Conservation (phyloP, 2,888 invertebrate species). For the Microdon myrmicae region DNA sequence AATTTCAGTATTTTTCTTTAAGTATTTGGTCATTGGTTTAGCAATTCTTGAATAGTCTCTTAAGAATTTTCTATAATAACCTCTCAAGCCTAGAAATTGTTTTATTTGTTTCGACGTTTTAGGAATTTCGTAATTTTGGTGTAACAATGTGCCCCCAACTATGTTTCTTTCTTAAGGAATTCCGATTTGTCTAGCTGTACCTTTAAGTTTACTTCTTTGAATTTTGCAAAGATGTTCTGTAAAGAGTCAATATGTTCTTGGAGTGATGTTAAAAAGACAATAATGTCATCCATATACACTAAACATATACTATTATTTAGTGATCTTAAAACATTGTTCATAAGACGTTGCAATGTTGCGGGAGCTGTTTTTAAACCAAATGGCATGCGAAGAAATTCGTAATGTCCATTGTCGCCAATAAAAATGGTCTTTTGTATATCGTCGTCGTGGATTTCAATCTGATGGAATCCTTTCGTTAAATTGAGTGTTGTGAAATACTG, state of each 20-base stretch:
- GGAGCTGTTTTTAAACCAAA: too few species aligned
- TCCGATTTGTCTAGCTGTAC: too few species aligned
- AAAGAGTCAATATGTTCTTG: slow-evolving; percentile 53
- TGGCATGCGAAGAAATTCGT: too few species aligned
- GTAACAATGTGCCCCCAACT: slow-evolving; percentile 19
- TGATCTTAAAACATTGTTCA: background rate
- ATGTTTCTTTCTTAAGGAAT: too few species aligned
- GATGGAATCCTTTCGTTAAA: slow-evolving; percentile 42
- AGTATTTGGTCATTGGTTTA: slow-evolving; percentile 7
- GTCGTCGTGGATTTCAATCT: slow-evolving; percentile 27
- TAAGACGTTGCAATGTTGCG: slow-evolving; percentile 22
- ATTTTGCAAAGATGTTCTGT: slow-evolving; percentile 16
- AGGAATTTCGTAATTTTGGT: slow-evolving; percentile 15
- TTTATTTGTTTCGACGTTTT: too few species aligned
- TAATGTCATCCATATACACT: slow-evolving; percentile 14
- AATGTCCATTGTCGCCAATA: slow-evolving; percentile 26
- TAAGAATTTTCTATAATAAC: slow-evolving; percentile 5
- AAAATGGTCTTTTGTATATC: slow-evolving; percentile 45
- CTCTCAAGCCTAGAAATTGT: too few species aligned
- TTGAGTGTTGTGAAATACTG: slow-evolving; percentile 42
- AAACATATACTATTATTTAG: slow-evolving; percentile 2
- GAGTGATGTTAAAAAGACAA: slow-evolving; percentile 27
- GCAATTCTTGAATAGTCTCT: slow-evolving; percentile 8
- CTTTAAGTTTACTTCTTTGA: too few species aligned
- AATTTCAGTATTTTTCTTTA: slow-evolving; percentile 1